These are phyloP conservation scores for Melanostoma scalare DNA, from an alignment of 2,888 invertebrate genomes.

Conservation along the genomic window DNA sequence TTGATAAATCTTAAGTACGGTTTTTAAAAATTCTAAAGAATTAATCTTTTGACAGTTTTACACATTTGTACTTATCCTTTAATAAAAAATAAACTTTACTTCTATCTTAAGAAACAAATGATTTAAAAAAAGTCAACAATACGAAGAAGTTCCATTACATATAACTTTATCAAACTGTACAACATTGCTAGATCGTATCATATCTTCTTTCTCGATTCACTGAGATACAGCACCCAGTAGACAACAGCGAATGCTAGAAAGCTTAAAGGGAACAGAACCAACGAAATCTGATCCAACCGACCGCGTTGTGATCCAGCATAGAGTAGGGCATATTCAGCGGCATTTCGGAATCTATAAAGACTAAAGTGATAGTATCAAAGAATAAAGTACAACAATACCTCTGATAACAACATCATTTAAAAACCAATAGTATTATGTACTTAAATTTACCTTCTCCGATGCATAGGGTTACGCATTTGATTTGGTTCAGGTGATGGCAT, in stretches of 20 bases:
- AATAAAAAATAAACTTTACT: neutral
- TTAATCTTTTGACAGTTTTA: neutral
- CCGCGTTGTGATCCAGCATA: constrained; percentile 86
- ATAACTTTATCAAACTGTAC: constrained; percentile 38
- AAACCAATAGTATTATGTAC: neutral
- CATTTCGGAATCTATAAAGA: constrained; percentile 80
- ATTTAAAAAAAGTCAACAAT: constrained; percentile 25
- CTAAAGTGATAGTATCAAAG: constrained; percentile 27
- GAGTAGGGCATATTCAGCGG: constrained; percentile 84
- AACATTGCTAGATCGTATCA: constrained; percentile 71
- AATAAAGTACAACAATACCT: constrained; percentile 1
- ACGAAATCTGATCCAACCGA: constrained; percentile 84
- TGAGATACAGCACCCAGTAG: constrained; percentile 86
- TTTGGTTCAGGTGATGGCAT: constrained; percentile 31
- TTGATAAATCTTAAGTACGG: too few relatives aligned
- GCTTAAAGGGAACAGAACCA: constrained; percentile 85
- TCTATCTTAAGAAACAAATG: constrained; percentile 22
- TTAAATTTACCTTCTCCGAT: constrained; percentile 67
- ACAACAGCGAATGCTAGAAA: constrained; percentile 84
- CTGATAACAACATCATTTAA: neutral
- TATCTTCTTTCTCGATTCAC: constrained; percentile 82
- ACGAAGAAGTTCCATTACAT: constrained; percentile 40
- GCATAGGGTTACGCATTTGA: constrained; percentile 43
- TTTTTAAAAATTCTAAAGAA: neutral
- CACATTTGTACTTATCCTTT: constrained; percentile 36